Evolutionary conservation across 2,113 vertebrate genomes (phyloP).

Genomic region (Heliornis fulica): DNA sequence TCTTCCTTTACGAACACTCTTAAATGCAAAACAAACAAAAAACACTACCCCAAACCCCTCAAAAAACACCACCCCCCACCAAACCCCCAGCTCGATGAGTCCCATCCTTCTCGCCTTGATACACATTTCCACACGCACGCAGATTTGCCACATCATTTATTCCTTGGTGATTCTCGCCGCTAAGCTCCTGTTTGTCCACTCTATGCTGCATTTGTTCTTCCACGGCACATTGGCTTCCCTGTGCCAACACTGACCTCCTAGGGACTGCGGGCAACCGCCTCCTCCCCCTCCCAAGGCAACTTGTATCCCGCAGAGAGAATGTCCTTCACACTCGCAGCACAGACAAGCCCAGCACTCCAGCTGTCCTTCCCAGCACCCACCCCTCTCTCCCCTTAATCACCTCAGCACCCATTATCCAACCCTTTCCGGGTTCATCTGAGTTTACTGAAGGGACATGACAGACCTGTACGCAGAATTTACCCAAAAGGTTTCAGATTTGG

Average conservation of each 20-base stretch:
- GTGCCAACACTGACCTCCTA: not conserved
- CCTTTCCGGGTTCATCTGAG: not conserved
- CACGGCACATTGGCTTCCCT: not conserved
- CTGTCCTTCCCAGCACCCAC: rapidly evolving
- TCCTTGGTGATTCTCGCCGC: not conserved
- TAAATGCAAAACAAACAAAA: not conserved
- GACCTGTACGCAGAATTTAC: not conserved
- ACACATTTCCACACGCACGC: not conserved
- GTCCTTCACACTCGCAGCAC: not conserved
- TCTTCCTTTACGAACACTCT: not conserved
- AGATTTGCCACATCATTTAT: not conserved
- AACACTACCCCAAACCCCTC: not conserved
- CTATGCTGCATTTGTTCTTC: not conserved
- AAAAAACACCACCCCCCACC: too few species aligned
- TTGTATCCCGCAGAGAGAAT: not conserved
- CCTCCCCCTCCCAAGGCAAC: not conserved
- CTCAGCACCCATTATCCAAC: not conserved
- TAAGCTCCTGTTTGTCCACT: not conserved
- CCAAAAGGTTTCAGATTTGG: not conserved
- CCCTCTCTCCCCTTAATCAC: not conserved
- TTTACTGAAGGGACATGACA: not conserved
- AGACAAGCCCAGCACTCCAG: not conserved
- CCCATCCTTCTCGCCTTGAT: not conserved
- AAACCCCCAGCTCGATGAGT: not conserved
- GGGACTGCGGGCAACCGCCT: not conserved